Evolutionary conservation across 2,797 vertebrate genomes (phyloP).

Genomic region (Melanotaenia nigrans): DNA sequence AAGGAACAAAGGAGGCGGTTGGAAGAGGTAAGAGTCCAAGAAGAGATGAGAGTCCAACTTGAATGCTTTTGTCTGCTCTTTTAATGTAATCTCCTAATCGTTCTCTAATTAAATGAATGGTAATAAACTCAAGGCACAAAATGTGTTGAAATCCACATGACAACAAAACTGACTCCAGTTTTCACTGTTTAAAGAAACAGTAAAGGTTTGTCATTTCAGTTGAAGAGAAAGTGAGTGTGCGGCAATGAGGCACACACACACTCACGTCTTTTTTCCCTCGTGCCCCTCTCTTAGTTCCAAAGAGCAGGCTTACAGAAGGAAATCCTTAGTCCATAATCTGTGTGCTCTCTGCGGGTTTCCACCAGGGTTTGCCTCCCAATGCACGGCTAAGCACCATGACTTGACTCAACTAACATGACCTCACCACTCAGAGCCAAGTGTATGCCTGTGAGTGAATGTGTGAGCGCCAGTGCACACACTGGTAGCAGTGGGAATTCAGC

Average conservation of each 20-base stretch:
- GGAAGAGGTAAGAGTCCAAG: conserved; percentile 86
- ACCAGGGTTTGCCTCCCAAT: conserved; percentile 51
- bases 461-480: not conserved
- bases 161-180: not conserved
- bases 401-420: conserved; percentile 59
- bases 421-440: conserved; percentile 30
- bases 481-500: not conserved
- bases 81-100: not conserved
- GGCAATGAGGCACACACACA: conserved; percentile 18
- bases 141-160: conserved; percentile 4
- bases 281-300: conserved; percentile 63
- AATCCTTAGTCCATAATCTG: conserved; percentile 72
- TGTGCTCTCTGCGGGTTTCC: conserved; percentile 56
- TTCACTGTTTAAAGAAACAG: conserved; percentile 2
- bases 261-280: conserved; percentile 23
- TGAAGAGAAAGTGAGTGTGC: not conserved
- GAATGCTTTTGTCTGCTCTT: not conserved
- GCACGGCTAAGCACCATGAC: conserved; percentile 60
- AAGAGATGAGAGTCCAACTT: not conserved
- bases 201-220: conserved; percentile 9
- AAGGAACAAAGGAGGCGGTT: conserved; percentile 92
- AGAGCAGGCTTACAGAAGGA: conserved; percentile 63
- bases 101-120: no score
- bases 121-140: not conserved
- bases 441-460: conserved; percentile 17